Evolutionary conservation across 1,140 invertebrate genomes (phyloP).

Genomic region (Calliphora vicina): DNA sequence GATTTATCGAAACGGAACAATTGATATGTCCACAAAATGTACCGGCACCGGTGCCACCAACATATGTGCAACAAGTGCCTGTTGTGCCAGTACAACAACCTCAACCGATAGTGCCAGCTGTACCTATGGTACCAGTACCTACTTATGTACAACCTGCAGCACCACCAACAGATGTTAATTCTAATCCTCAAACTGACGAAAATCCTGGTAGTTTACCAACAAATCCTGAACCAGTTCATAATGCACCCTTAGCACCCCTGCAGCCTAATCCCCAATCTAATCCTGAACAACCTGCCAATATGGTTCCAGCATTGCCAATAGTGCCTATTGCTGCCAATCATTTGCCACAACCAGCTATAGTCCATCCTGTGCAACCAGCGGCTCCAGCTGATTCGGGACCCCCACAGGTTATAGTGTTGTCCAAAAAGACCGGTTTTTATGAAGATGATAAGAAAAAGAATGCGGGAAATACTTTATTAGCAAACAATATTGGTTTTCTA

Average conservation of each 20-base stretch:
- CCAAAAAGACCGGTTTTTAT: conserved; percentile 29
- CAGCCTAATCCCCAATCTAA: too few relatives aligned
- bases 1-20: conserved; percentile 13
- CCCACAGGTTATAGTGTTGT: conserved; percentile 16
- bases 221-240: background rate
- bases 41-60: background rate
- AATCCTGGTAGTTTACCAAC: background rate
- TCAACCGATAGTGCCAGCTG: background rate
- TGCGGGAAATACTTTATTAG: background rate
- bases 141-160: background rate
- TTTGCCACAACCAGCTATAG: background rate
- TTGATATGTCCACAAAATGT: conserved; percentile 18
- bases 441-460: conserved; percentile 14
- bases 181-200: background rate
- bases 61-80: background rate
- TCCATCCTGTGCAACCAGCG: background rate
- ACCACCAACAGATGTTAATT: background rate
- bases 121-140: background rate
- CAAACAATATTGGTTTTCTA: conserved; percentile 3
- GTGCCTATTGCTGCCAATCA: background rate
- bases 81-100: background rate
- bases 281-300: background rate
- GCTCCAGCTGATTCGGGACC: background rate
- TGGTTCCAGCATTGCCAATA: background rate
- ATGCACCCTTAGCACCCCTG: background rate